phyloP scores from a whole-genome alignment of 2,888 invertebrate genomes.

The Sinotaia quadrata region DNA sequence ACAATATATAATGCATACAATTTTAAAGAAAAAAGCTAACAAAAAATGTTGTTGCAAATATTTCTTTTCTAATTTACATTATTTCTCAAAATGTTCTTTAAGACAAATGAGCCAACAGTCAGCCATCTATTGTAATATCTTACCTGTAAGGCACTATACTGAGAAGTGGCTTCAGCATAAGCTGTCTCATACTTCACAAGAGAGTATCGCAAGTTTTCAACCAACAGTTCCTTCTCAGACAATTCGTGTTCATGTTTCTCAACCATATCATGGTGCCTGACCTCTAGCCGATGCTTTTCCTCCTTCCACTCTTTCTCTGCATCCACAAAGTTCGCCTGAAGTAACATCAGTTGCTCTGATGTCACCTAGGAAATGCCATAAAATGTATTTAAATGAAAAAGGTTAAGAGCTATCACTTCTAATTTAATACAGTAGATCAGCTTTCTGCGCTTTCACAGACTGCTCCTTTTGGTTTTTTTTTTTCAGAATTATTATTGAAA shows the following conservation, averaged over 20 bases:
- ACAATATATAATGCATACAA: no score
- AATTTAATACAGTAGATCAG: no score
- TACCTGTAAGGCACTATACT: slow-evolving; percentile 62
- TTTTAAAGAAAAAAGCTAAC: no score
- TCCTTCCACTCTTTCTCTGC: slow-evolving; percentile 82
- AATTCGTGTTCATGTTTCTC: slow-evolving; percentile 63
- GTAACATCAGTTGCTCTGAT: slow-evolving; percentile 84
- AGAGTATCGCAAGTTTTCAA: slow-evolving; percentile 66
- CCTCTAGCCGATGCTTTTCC: slow-evolving; percentile 75
- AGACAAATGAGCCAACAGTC: no score
- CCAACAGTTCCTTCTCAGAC: slow-evolving; percentile 73
- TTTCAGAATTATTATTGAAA: no score
- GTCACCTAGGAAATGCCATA: slow-evolving; percentile 75
- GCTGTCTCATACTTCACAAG: slow-evolving; percentile 58
- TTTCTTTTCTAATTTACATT: no score
- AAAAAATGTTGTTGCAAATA: no score
- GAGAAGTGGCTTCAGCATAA: slow-evolving; percentile 60
- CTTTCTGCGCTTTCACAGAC: no score
- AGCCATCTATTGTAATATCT: no score
- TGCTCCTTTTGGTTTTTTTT: no score
- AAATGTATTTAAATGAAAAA: neutral
- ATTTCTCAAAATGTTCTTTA: no score
- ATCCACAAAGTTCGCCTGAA: slow-evolving; percentile 84
- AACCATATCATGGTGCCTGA: slow-evolving; percentile 73
- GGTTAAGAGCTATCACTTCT: no score